Evolutionary conservation across 2,888 invertebrate genomes (phyloP).

Genomic region (Chrysopilus asiliformis): DNA sequence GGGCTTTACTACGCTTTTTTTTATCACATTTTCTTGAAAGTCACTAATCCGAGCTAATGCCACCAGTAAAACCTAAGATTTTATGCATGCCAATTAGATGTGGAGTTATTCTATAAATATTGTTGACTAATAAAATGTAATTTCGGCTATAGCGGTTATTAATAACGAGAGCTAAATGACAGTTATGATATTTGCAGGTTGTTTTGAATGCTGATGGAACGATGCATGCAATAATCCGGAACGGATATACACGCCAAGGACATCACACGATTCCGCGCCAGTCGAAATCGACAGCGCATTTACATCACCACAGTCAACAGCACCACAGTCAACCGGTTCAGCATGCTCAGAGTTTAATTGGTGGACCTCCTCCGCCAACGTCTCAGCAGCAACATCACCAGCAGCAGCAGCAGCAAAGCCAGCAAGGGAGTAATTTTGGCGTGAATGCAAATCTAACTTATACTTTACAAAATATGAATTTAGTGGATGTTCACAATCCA

Average conservation of each 20-base stretch:
- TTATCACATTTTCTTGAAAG: too few relatives aligned
- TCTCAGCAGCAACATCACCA: conserved; percentile 21
- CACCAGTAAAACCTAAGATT: too few relatives aligned
- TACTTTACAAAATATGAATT: conserved; percentile 25
- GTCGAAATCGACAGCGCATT: conserved; percentile 25
- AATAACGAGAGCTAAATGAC: too few relatives aligned
- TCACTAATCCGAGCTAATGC: too few relatives aligned
- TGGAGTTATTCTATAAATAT: too few relatives aligned
- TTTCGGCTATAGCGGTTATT: too few relatives aligned
- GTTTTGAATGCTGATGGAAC: conserved; percentile 25
- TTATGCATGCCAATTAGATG: too few relatives aligned
- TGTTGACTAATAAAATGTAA: too few relatives aligned
- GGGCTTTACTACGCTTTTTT: too few relatives aligned
- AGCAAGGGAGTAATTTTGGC: conserved; percentile 18
- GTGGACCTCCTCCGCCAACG: conserved; percentile 5
- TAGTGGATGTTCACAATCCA: conserved; percentile 19
- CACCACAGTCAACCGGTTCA: conserved; percentile 21
- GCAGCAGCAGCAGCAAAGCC: conserved; percentile 18
- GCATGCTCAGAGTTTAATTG: conserved; percentile 14
- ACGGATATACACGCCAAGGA: conserved; percentile 29
- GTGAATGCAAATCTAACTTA: conserved; percentile 22
- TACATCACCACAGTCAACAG: conserved; percentile 26
- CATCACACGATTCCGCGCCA: conserved; percentile 27
- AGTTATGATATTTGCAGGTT: conserved; percentile 25
- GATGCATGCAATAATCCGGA: conserved; percentile 17